Percentiles rank a stretch among this genome's conserved stretches.
These are phyloP conservation scores for Siniperca undulata DNA, from an alignment of 2,797 vertebrate species.

Conservation along the genomic window DNA sequence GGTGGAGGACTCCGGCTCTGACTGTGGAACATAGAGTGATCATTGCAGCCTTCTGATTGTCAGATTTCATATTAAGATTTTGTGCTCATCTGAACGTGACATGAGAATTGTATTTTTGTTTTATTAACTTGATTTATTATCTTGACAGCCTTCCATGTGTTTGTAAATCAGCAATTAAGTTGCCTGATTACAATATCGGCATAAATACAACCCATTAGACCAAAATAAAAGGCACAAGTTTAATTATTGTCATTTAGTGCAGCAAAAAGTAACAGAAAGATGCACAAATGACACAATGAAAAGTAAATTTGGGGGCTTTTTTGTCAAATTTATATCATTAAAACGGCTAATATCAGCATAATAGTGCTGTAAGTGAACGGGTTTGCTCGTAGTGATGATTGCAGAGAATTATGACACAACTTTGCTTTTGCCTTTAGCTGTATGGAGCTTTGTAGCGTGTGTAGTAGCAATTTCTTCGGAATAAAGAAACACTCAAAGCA, in stretches of 20 bases:
- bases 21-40: not conserved
- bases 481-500: too few relatives aligned
- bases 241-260: not conserved
- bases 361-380: not conserved
- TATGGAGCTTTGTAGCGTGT: not conserved
- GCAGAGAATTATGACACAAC: not conserved
- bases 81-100: not conserved
- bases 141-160: not conserved
- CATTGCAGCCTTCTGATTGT: not conserved
- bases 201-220: not conserved
- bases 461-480: not conserved
- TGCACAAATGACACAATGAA: not conserved
- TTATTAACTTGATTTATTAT: slow-evolving; percentile 3
- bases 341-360: not conserved
- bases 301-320: not conserved
- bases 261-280: not conserved
- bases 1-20: slow-evolving; percentile 9
- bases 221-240: not conserved
- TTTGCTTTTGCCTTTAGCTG: not conserved
- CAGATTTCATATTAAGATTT: slow-evolving; percentile 10
- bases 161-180: slow-evolving; percentile 3
- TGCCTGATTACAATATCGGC: not conserved
- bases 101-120: not conserved
- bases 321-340: not conserved
- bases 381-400: not conserved